Evolutionary conservation across 2,113 vertebrate species (phyloP).

Genomic region (Collichthys lucidus): DNA sequence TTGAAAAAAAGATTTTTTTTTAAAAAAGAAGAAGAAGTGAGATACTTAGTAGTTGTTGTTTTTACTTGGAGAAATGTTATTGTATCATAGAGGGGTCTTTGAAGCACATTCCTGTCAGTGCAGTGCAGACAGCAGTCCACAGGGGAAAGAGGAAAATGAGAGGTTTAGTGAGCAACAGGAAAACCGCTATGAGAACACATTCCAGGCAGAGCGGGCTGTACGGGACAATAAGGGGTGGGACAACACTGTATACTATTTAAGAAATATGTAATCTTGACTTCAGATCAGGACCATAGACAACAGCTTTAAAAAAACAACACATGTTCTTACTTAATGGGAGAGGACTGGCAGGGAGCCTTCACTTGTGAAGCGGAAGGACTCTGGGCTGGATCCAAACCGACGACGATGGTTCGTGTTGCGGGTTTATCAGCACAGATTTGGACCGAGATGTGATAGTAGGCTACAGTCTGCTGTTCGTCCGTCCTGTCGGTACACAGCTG

Average conservation of each 20-base stretch:
- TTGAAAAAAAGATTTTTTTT: not conserved
- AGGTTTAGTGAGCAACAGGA: conserved; percentile 84
- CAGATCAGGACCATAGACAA: conserved; percentile 69
- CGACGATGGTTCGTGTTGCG: conserved; percentile 41
- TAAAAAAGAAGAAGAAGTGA: too few relatives aligned
- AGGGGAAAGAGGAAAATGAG: conserved; percentile 81
- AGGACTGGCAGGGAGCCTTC: conserved; percentile 9
- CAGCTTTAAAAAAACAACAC: conserved; percentile 6
- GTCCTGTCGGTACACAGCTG: conserved; percentile 2
- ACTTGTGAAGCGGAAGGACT: conserved; percentile 63
- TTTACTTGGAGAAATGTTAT: conserved; percentile 14
- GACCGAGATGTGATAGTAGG: conserved; percentile 77
- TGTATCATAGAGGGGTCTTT: conserved; percentile 48
- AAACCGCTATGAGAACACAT: conserved; percentile 85
- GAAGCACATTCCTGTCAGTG: conserved; percentile 73
- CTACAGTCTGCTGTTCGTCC: not conserved
- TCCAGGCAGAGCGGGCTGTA: conserved; percentile 75
- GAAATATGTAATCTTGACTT: conserved; percentile 76
- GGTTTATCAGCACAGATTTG: conserved; percentile 80
- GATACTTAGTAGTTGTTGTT: not conserved
- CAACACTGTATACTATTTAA: conserved; percentile 69
- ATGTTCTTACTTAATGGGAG: conserved; percentile 43
- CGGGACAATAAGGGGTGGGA: conserved; percentile 87
- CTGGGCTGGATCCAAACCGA: conserved; percentile 34
- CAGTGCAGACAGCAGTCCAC: conserved; percentile 69